Evolutionary conservation across 2,888 invertebrate species (phyloP).

Genomic region (Mimas tiliae): DNA sequence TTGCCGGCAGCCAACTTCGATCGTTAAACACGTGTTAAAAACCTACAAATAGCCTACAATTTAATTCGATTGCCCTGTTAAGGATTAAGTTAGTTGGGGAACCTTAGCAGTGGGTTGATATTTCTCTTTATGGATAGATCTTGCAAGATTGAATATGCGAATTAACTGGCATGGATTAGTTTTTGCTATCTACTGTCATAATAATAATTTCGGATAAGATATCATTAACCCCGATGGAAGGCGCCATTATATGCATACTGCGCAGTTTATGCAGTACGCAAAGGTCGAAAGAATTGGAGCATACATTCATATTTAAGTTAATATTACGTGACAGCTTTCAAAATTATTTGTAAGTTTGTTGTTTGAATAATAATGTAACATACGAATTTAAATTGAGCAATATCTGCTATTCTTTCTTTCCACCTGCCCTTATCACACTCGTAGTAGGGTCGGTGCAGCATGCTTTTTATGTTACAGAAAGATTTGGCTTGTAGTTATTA

Average conservation of each 20-base stretch:
- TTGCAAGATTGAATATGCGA: neutral
- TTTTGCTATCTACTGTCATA: neutral
- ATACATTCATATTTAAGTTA: neutral
- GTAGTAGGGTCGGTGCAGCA: too few species aligned
- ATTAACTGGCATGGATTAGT: neutral
- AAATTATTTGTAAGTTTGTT: neutral
- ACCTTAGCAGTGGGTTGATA: neutral
- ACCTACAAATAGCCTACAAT: conserved; percentile 29
- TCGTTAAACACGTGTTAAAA: conserved; percentile 35
- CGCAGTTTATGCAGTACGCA: neutral
- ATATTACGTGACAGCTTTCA: neutral
- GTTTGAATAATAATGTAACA: too few species aligned
- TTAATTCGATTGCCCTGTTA: conserved; percentile 28
- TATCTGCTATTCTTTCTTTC: too few species aligned
- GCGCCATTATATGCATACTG: neutral
- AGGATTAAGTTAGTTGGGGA: neutral
- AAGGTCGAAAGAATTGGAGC: neutral
- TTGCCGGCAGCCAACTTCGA: conserved; percentile 31
- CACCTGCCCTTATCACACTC: too few species aligned
- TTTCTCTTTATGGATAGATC: neutral
- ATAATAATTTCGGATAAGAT: conserved; percentile 6
- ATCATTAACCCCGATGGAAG: neutral
- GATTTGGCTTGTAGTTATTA: too few species aligned
- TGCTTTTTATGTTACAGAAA: too few species aligned
- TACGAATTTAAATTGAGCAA: too few species aligned